These are phyloP conservation scores for Emmelina monodactyla DNA, from an alignment of 2,888 invertebrate species.

Conservation along the genomic window DNA sequence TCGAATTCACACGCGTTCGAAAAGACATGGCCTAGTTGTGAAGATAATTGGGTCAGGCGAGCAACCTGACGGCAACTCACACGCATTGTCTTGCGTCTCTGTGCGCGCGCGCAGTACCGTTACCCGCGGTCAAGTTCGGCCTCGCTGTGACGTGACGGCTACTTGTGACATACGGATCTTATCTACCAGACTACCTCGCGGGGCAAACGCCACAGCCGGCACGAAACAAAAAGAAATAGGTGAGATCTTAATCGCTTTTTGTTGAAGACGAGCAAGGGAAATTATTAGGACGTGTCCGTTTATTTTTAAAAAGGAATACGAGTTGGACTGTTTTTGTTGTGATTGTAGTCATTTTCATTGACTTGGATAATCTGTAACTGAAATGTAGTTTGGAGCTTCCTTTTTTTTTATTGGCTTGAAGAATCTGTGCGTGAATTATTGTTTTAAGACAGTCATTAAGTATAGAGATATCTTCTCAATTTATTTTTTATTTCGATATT, in stretches of 20 bases:
- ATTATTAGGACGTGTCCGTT: slow-evolving; percentile 1
- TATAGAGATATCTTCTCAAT: no score
- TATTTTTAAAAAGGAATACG: no score
- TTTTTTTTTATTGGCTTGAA: no score
- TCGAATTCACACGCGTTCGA: slow-evolving; percentile 49
- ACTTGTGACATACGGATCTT: slow-evolving; percentile 37
- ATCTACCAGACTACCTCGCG: slow-evolving; percentile 1
- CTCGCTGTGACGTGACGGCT: slow-evolving; percentile 26
- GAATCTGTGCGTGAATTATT: no score
- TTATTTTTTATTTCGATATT: no score
- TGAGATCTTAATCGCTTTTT: neutral
- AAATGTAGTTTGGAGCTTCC: no score
- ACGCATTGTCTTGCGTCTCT: slow-evolving; percentile 54
- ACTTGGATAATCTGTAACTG: no score
- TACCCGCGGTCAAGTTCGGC: slow-evolving; percentile 58
- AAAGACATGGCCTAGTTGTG: slow-evolving; percentile 47
- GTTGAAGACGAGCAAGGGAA: neutral
- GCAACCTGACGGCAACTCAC: slow-evolving; percentile 54
- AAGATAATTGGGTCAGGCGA: slow-evolving; percentile 60
- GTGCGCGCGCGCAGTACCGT: slow-evolving; percentile 40
- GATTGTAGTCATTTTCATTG: no score
- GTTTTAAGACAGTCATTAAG: no score
- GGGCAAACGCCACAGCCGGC: neutral
- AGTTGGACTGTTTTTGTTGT: no score
- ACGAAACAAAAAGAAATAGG: no score